These are phyloP conservation scores for Herpailurus yagouaroundi DNA, from an alignment of 2,113 vertebrate genomes.

Conservation along the genomic window DNA sequence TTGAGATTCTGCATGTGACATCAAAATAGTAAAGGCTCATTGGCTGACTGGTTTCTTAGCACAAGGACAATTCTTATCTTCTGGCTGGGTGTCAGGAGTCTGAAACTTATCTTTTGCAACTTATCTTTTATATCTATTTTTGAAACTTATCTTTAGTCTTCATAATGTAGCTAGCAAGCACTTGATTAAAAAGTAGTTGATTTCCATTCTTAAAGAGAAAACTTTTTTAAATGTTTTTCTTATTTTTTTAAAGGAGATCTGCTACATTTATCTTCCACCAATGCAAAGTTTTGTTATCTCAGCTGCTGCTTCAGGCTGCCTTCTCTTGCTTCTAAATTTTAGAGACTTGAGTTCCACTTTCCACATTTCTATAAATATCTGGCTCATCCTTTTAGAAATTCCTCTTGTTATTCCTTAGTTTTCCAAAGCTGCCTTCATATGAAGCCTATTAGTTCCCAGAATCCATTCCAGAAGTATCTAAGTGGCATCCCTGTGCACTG, in stretches of 20 bases:
- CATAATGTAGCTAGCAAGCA: not conserved
- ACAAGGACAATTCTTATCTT: not conserved
- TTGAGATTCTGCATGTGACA: not conserved
- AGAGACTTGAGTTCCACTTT: conserved; percentile 13
- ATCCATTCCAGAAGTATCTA: not conserved
- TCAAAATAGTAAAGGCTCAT: not conserved
- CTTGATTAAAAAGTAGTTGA: not conserved
- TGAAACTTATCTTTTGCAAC: not conserved
- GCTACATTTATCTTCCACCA: conserved; percentile 25
- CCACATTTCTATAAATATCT: not conserved
- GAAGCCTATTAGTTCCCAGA: not conserved
- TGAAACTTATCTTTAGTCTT: conserved; percentile 33
- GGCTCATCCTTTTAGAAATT: not conserved
- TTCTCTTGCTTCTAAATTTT: not conserved
- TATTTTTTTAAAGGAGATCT: not conserved
- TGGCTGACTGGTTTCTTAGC: not conserved
- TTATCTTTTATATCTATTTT: not conserved
- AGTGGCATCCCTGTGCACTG: not conserved
- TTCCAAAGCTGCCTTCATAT: conserved; percentile 11
- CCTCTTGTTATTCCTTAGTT: not conserved
- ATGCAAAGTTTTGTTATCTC: not conserved
- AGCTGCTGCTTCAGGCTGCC: not conserved
- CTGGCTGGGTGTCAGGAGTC: not conserved
- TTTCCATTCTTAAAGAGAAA: conserved; percentile 21
- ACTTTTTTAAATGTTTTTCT: not conserved